Evolutionary conservation across 2,888 invertebrate genomes (phyloP).

Genomic region (Thecocarcelia acutangulata): DNA sequence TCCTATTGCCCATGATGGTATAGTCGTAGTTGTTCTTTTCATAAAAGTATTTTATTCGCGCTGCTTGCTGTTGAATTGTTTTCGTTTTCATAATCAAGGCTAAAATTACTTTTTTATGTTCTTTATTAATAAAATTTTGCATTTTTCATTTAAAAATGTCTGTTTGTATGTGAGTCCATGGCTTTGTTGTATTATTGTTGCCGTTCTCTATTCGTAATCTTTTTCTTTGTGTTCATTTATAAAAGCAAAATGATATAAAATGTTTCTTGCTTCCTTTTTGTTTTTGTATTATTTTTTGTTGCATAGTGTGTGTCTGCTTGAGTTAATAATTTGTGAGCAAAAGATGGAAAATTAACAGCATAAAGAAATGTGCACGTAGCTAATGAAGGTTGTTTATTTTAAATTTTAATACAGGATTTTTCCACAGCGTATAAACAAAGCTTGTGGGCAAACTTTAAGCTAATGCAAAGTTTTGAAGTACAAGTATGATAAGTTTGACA

Average conservation of each 20-base stretch:
- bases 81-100: constrained; percentile 24
- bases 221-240: constrained; percentile 21
- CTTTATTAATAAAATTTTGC: constrained; percentile 52
- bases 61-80: constrained; percentile 9
- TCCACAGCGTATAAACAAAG: neutral
- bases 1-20: neutral
- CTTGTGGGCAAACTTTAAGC: neutral
- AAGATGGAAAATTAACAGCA: constrained; percentile 26
- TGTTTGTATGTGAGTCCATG: neutral
- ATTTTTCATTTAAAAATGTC: constrained; percentile 26
- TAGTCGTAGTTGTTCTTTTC: constrained; percentile 12
- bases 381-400: constrained; percentile 43
- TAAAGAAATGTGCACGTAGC: constrained; percentile 16
- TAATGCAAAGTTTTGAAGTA: neutral
- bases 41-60: neutral
- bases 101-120: constrained; percentile 47
- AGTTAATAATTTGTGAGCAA: constrained; percentile 25
- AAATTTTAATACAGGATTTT: constrained; percentile 12
- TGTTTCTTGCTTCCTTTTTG: neutral
- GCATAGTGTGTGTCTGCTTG: constrained; percentile 22
- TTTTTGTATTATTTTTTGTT: too few species aligned
- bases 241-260: constrained; percentile 35
- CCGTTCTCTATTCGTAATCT: neutral
- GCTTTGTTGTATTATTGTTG: constrained; percentile 1
- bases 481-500: constrained; percentile 2